Evolutionary conservation across 1,140 invertebrate species (phyloP), one percentile per base, ranked within the genome.

Genomic region (Musca domestica): DNA sequence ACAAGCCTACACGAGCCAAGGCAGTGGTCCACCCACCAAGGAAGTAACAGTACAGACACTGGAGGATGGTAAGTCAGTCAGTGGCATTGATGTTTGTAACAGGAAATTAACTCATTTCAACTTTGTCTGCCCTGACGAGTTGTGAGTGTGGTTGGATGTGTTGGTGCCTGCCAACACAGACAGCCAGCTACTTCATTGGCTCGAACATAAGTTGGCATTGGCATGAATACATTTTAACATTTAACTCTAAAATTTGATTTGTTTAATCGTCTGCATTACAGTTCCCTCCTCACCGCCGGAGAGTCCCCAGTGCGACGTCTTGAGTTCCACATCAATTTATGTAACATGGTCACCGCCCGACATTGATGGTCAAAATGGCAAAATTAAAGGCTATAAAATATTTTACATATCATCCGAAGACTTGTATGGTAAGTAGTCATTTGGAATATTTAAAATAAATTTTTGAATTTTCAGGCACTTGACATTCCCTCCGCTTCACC

Each of bases 1-100:
- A 0, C 94, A 97, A 80, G 94, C 95, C 2, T 97, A 94, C 77
- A 98, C 98, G 74, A 91, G 91, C 41, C 87, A 94, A 71, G 96
- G 96, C 1, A 88, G 91, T 51, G 95, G 95, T 27, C 95, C 95
- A 1, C 87, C 91, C 19, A 95, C 93, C 3, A 87, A 90, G 12
- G 92, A 94, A 73, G 88, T 92, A 23, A 88, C 90, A 5, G 89
- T 92, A 7, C 88, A 90, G 64, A 97, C 95, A 23, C 87, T 95
- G 74, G 93, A 95, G 85, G 93, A 95, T 83, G 93, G 94, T 95
- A 84, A 87, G 83, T 77, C 34, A 12, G 10, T 5, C 34, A 10
- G 34, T 12, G 34, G 12, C n/a, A n/a, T n/a, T 41, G 34, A 41
- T 41, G 34, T 41, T 66, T 47, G 51, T 30, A 19, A 10, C 54